phyloP scores from a whole-genome alignment of 2,797 vertebrate species.

The Enoplosus armatus region DNA sequence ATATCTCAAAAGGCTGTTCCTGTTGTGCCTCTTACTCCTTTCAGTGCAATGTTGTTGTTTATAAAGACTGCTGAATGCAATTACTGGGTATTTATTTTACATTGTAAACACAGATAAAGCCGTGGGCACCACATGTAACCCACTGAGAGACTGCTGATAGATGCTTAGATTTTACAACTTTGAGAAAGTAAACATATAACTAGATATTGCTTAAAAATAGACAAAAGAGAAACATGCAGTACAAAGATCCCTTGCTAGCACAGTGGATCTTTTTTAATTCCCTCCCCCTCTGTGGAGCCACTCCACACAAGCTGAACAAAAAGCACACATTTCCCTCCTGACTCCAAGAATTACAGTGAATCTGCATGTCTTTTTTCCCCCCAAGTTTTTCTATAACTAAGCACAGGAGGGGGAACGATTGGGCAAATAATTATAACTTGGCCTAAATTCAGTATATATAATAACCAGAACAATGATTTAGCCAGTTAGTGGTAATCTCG shows the following conservation, averaged over 20 bases:
- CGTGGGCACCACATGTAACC: constrained; percentile 35
- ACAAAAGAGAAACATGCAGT: constrained; percentile 25
- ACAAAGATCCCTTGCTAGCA: constrained; percentile 25
- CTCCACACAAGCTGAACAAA: constrained; percentile 39
- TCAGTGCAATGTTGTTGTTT: constrained; percentile 35
- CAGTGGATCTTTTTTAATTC: constrained; percentile 3
- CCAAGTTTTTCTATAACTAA: background rate
- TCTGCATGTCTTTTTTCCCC: background rate
- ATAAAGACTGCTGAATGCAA: constrained; percentile 35
- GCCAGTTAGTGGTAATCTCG: background rate
- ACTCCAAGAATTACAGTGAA: constrained; percentile 19
- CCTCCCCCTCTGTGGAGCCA: constrained; percentile 3
- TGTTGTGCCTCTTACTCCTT: constrained; percentile 20
- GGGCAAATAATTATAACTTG: constrained; percentile 1
- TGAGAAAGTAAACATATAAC: background rate
- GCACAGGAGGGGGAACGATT: background rate
- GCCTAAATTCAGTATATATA: constrained; percentile 2
- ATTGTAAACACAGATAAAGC: constrained; percentile 52
- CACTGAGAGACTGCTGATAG: constrained; percentile 36
- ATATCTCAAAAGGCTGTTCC: background rate
- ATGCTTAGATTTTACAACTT: constrained; percentile 28
- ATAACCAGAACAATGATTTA: constrained; percentile 1
- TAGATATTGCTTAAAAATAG: constrained; percentile 51
- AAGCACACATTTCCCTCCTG: constrained; percentile 31
- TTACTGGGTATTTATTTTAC: constrained; percentile 53